phyloP scores from a whole-genome alignment of 2,113 vertebrate species.

The Ia io region DNA sequence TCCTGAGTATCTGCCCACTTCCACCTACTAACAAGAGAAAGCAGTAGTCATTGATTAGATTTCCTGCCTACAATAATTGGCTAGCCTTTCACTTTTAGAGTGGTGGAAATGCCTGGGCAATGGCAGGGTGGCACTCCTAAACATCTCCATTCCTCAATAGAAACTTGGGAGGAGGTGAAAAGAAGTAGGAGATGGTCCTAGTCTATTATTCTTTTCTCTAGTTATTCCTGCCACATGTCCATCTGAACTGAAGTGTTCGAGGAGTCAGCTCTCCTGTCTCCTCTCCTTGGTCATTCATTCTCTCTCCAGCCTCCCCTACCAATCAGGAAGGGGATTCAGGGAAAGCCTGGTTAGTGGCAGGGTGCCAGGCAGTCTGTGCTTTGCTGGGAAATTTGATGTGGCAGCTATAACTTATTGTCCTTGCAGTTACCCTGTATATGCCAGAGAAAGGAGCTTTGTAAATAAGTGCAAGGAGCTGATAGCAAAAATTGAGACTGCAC shows the following conservation, averaged over 20 bases:
- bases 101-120: neutral
- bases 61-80: neutral
- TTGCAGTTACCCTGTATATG: neutral
- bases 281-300: neutral
- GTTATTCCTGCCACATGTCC: neutral
- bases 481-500: slow-evolving; percentile 7
- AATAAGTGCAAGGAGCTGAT: neutral
- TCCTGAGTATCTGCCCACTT: neutral
- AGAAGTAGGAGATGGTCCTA: neutral
- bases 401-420: slow-evolving; percentile 41
- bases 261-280: neutral
- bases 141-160: neutral
- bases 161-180: neutral
- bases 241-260: neutral
- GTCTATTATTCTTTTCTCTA: neutral
- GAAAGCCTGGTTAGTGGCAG: neutral
- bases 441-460: slow-evolving; percentile 38
- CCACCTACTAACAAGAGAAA: neutral
- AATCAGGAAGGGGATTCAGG: neutral
- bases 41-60: neutral
- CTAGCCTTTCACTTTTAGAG: neutral
- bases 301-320: neutral
- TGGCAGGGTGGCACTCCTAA: neutral
- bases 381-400: slow-evolving; percentile 42
- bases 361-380: neutral